Evolutionary conservation across 2,888 invertebrate genomes (phyloP), one percentile per base, ranked within the genome.

Genomic region (Drosophila kuntzei): DNA sequence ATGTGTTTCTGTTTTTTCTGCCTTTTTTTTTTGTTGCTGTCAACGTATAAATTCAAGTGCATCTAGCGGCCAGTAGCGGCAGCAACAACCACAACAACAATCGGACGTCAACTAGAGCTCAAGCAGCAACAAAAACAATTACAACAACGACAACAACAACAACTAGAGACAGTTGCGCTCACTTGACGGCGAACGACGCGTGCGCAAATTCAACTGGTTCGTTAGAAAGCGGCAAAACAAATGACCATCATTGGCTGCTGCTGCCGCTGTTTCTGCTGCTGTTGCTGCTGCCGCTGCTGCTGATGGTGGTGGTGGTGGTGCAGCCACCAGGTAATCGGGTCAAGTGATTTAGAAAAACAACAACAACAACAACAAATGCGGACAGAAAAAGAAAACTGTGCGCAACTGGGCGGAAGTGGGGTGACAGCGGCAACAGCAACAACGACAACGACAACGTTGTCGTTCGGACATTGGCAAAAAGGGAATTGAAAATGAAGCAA

Each of bases 171-270:
- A 71, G 58, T 68, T 64, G 64, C 50, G 58, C 76, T 76, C 76
- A 79, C 76, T 76, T 65, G 65, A 71, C 71, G 50, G 47, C 66
- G n/a, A 57, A 71, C 70, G 76, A 85, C 82, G 87, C 82, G 79
- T 89, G 89, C 84, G 89, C 84, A 78, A 89, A 76, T 77, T 87
- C 87, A 85, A 85, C 89, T 84, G 84, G 87, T 89, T 76, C 81
- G 89, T 83, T 85, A 89, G 84, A 89, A 85, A 85, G 84, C 84
- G 89, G 85, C 79, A 87, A 87, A 87, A 80, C 81, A 84, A 89
- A 84, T 84, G 84, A 82, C 83, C 89, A 83, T 70, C 76, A 75
- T 70, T 78, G 75, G 68, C 49, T 60, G 60, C 59, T 49, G 62
- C 58, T 8, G 55, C 27, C 51, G 61, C 67, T 12, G 27, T 18